These are phyloP conservation scores for Coregonus ussuriensis DNA, from an alignment of 2,797 vertebrate genomes.

Conservation along the genomic window DNA sequence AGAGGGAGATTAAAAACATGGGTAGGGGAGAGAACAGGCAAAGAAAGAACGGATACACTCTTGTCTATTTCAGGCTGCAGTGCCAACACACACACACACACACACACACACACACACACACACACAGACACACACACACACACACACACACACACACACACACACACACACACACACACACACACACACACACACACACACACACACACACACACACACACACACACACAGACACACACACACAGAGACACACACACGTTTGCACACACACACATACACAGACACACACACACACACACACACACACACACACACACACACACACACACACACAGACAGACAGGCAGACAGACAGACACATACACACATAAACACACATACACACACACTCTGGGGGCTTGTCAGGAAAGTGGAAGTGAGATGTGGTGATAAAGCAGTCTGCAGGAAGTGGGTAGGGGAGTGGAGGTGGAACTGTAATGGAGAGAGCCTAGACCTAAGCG, in stretches of 20 bases:
- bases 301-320: too few species aligned
- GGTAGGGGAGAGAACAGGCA: background rate
- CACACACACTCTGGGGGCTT: slow-evolving; percentile 12
- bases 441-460: slow-evolving; percentile 41
- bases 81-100: too few species aligned
- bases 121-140: background rate
- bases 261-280: too few species aligned
- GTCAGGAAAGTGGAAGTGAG: slow-evolving; percentile 33
- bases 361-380: background rate
- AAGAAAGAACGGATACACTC: background rate
- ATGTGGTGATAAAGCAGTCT: slow-evolving; percentile 34
- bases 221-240: too few species aligned
- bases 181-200: too few species aligned
- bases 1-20: slow-evolving; percentile 1
- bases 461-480: slow-evolving; percentile 43
- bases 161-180: too few species aligned
- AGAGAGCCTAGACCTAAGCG: slow-evolving; percentile 19
- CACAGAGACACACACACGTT: too few species aligned
- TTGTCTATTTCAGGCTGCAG: background rate
- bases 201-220: too few species aligned
- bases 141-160: too few species aligned
- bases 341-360: background rate
- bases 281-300: too few species aligned
- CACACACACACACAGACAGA: background rate
- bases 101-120: background rate